phyloP scores from a whole-genome alignment of 37 sponge, comb jelly and placozoan species.

The Aplysina aerophoba region DNA sequence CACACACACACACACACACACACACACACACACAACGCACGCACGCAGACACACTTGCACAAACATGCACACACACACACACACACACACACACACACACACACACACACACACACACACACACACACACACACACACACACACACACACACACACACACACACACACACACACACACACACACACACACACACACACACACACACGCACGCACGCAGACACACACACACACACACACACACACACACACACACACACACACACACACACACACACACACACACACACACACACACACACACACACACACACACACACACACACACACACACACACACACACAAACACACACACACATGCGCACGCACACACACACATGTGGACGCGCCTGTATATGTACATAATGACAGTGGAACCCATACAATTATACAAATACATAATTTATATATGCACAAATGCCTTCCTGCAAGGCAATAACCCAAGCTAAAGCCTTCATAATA shows the following conservation, averaged over 20 bases:
- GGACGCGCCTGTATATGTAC: too few relatives aligned
- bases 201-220: background rate
- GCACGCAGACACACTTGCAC: background rate
- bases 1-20: background rate
- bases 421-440: too few relatives aligned
- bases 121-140: conserved; percentile 22
- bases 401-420: too few relatives aligned
- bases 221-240: conserved; percentile 17
- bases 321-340: background rate
- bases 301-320: conserved; percentile 33
- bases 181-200: conserved; percentile 31
- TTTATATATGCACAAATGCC: too few relatives aligned
- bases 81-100: conserved; percentile 9
- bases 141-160: conserved; percentile 29
- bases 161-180: conserved; percentile 35
- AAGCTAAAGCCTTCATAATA: too few relatives aligned
- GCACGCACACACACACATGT: too few relatives aligned
- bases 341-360: too few relatives aligned
- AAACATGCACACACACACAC: background rate
- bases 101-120: conserved; percentile 2
- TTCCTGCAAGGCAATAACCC: too few relatives aligned
- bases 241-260: conserved; percentile 37
- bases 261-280: conserved; percentile 33
- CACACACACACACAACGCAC: background rate
- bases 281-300: conserved; percentile 33